These are phyloP conservation scores for Dromococcyx pavoninus DNA, from an alignment of 2,797 vertebrate species.

Conservation along the genomic window DNA sequence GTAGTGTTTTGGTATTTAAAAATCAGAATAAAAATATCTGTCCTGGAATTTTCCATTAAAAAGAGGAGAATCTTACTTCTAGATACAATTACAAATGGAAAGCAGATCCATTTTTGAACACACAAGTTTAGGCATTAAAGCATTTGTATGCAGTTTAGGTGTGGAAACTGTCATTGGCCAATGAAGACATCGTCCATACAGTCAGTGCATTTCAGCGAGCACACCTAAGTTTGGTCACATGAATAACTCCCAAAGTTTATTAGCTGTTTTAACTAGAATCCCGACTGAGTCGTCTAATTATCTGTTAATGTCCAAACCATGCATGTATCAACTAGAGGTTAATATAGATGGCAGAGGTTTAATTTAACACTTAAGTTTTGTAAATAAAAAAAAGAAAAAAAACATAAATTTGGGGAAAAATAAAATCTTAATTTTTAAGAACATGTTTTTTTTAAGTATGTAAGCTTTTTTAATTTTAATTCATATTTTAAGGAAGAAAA, in stretches of 20 bases:
- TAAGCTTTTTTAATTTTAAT: neutral
- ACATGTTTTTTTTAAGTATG: neutral
- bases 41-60: neutral
- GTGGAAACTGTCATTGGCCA: neutral
- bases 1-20: neutral
- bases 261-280: neutral
- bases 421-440: neutral
- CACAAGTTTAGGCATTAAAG: neutral
- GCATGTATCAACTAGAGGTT: neutral
- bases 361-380: neutral
- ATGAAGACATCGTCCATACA: neutral
- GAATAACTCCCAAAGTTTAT: neutral
- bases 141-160: neutral
- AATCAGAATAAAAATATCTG: neutral
- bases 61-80: neutral
- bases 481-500: neutral
- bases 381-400: no score
- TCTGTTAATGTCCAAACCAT: neutral
- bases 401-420: neutral
- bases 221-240: neutral
- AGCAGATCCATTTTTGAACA: neutral
- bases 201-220: neutral
- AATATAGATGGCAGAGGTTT: neutral
- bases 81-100: neutral
- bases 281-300: neutral